Percentiles rank a stretch among this genome's conserved stretches.
Evolutionary conservation across 2,797 vertebrate genomes (phyloP).

Genomic region (Zenarchopterus dispar): DNA sequence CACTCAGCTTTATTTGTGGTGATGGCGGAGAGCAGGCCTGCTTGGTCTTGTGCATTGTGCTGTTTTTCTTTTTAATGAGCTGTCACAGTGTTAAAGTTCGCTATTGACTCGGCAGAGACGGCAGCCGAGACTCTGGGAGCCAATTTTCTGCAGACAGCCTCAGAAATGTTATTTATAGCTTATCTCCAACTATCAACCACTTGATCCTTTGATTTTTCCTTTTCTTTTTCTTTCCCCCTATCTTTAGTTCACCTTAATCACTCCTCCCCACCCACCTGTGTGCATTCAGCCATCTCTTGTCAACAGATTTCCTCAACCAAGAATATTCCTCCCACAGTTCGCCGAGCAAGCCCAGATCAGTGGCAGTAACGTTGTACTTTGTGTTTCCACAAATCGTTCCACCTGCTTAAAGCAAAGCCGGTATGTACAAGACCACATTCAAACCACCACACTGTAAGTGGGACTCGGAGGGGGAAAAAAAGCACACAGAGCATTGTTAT

Average conservation of each 20-base stretch:
- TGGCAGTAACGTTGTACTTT: conserved; percentile 36
- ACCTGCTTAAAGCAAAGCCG: conserved; percentile 44
- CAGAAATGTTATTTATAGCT: conserved; percentile 72
- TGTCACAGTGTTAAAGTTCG: conserved; percentile 69
- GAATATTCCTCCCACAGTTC: conserved; percentile 38
- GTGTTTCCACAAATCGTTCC: conserved; percentile 37
- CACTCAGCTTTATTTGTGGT: conserved; percentile 44
- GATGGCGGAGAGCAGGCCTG: conserved; percentile 43
- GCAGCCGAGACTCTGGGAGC: conserved; percentile 54
- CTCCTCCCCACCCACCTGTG: conserved; percentile 23
- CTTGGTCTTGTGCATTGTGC: conserved; percentile 61
- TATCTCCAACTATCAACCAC: conserved; percentile 32
- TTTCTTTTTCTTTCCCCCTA: neutral
- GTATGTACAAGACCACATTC: conserved; percentile 31
- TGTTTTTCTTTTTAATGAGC: conserved; percentile 76
- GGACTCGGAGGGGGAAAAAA: conserved; percentile 28
- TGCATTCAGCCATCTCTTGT: conserved; percentile 5
- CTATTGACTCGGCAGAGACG: conserved; percentile 62
- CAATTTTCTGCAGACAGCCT: conserved; percentile 68
- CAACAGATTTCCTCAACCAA: conserved; percentile 27
- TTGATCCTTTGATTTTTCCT: conserved; percentile 42
- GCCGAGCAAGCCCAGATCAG: conserved; percentile 35
- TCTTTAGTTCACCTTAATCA: conserved; percentile 16
- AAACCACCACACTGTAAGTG: conserved; percentile 5
- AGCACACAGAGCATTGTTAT: conserved; percentile 42